Evolutionary conservation across 2,888 invertebrate genomes (phyloP), one percentile per base, ranked within the genome.

Genomic region (Dryocosmus kuriphilus): DNA sequence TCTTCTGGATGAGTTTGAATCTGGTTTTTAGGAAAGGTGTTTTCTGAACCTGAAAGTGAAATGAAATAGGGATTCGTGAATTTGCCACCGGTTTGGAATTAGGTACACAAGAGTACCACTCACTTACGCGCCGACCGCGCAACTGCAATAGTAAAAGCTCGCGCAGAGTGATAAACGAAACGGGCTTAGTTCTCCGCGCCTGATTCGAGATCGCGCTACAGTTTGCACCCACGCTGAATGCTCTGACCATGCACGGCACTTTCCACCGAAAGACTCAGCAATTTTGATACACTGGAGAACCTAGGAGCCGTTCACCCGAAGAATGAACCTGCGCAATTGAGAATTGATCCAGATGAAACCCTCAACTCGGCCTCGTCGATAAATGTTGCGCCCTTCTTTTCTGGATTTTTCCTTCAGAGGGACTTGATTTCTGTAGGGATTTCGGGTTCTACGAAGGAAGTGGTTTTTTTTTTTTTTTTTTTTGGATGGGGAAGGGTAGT

Each of bases 81-180:
- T 19, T 71, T 51, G 67, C 27, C 27, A 71, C n/a, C 46, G 51
- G 67, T 30, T 14, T 27, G 11, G 30, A 30, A 65, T 30, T 51
- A 3, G 11, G 30, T 51, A 46, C 71, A 30, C 51, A 9, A 11
- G 27, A 46, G 51, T 71, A 71, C 71, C 71, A 46, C 46, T 71
- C 71, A 71, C 71, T 24, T 79, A 80, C 80, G 80, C 79, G 82
- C 77, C 83, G 79, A 78, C 62, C 82, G 82, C 83, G 81, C 85
- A 83, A 88, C 85, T 88, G 85, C 81, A 80, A 78, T 76, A 75
- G 78, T 79, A 77, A 80, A 79, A 79, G 57, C 81, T 76, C 79
- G 80, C 84, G 81, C 79, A 76, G 83, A 82, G 82, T 85, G 85
- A 86, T 85, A 85, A 83, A 81, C 81, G 80, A 85, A 83, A 81